Evolutionary conservation across 2,888 invertebrate species (phyloP).

Genomic region (Chrysolina americana): DNA sequence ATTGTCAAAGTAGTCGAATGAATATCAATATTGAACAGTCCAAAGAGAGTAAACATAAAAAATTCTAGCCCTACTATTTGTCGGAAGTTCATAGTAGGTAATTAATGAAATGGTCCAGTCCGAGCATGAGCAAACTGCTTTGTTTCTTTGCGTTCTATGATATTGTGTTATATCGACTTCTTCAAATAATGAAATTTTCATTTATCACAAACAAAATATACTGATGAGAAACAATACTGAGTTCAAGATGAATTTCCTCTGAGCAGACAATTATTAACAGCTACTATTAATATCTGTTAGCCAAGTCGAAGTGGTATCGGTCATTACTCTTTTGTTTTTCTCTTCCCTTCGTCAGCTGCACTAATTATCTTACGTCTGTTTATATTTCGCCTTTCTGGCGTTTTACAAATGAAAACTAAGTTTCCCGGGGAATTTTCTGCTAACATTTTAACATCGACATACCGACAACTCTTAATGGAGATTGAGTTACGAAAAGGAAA

Average conservation of each 20-base stretch:
- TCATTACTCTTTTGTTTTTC: slow-evolving; percentile 40
- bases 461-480: not conserved
- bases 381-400: slow-evolving; percentile 1
- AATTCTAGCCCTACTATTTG: too few species aligned
- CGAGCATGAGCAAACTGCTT: too few species aligned
- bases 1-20: too few species aligned
- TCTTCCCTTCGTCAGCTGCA: slow-evolving; percentile 30
- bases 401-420: slow-evolving; percentile 13
- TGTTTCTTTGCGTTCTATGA: too few species aligned
- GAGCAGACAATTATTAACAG: slow-evolving; percentile 34
- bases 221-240: not conserved
- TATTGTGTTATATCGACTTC: not conserved
- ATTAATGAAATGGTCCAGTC: too few species aligned
- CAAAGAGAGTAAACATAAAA: too few species aligned
- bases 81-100: too few species aligned
- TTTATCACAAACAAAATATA: not conserved
- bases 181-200: not conserved
- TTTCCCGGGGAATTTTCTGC: not conserved
- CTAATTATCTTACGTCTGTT: slow-evolving; percentile 38
- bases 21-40: too few species aligned
- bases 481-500: slow-evolving; percentile 4
- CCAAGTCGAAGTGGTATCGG: slow-evolving; percentile 35
- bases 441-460: not conserved
- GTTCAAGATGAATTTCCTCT: not conserved
- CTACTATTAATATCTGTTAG: slow-evolving; percentile 42